A percentile compares a stretch with the other conserved stretches of the same genome.
These are phyloP conservation scores for Spongilla lacustris DNA, from an alignment of 37 sponge, comb jelly and placozoan species.

Conservation along the genomic window DNA sequence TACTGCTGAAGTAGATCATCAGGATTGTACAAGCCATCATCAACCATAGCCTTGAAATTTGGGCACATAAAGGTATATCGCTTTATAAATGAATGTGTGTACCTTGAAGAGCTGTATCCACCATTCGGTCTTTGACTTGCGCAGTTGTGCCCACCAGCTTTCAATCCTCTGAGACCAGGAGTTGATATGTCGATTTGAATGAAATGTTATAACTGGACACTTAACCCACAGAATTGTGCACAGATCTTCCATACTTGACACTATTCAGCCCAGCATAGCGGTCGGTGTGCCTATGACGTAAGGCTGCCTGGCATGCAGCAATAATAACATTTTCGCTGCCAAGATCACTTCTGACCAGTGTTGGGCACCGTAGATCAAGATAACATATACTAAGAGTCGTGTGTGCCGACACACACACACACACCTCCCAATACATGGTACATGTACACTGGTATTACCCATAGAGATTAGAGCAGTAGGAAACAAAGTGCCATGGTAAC, in stretches of 20 bases:
- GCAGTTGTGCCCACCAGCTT: constrained; percentile 40
- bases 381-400: background rate
- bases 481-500: no score
- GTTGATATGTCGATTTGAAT: background rate
- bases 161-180: constrained; percentile 24
- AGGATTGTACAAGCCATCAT: constrained; percentile 14
- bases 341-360: constrained; percentile 20
- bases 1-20: background rate
- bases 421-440: no score
- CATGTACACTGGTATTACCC: no score
- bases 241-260: constrained; percentile 33
- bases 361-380: constrained; percentile 25
- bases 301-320: constrained; percentile 28
- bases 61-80: background rate
- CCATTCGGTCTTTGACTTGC: constrained; percentile 16
- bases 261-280: constrained; percentile 18
- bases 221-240: constrained; percentile 14
- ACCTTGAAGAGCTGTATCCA: constrained; percentile 36
- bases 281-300: background rate
- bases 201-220: background rate
- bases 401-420: background rate
- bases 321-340: constrained; percentile 37
- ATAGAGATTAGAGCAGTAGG: no score
- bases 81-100: background rate
- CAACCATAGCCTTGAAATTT: background rate